phyloP scores from a whole-genome alignment of 2,888 invertebrate genomes.

The Meghimatium bilineatum region DNA sequence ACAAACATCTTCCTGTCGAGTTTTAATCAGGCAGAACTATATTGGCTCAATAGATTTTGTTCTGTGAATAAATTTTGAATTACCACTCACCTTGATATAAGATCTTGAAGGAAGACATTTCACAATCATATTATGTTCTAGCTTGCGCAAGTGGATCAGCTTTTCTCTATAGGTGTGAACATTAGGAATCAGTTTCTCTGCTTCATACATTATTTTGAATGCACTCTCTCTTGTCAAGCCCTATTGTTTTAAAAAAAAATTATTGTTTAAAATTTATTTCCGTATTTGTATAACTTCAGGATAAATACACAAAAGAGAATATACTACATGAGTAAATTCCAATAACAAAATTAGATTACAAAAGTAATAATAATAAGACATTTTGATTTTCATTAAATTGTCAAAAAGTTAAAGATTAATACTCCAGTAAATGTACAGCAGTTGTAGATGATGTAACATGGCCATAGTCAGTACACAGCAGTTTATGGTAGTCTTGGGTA shows the following conservation, averaged over 20 bases:
- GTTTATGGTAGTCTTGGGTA: too few relatives aligned
- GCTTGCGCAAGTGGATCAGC: constrained; percentile 85
- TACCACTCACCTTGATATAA: constrained; percentile 49
- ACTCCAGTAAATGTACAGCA: too few relatives aligned
- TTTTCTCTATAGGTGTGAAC: constrained; percentile 89
- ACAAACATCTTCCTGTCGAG: too few relatives aligned
- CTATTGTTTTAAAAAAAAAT: constrained; percentile 1
- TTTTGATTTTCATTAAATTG: too few relatives aligned
- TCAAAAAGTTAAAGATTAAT: too few relatives aligned
- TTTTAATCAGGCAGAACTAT: too few relatives aligned
- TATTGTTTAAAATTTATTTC: not conserved
- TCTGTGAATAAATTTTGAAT: not conserved
- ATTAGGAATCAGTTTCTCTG: constrained; percentile 85
- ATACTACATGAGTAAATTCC: not conserved
- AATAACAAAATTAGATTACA: too few relatives aligned
- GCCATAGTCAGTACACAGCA: too few relatives aligned
- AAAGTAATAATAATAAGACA: too few relatives aligned
- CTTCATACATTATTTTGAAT: constrained; percentile 83
- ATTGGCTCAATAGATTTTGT: too few relatives aligned
- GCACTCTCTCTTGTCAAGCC: constrained; percentile 70
- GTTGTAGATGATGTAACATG: too few relatives aligned
- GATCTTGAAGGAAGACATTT: constrained; percentile 48
- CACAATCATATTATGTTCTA: constrained; percentile 78
- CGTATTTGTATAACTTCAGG: too few relatives aligned
- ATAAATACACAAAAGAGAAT: not conserved